Conservation (phyloP, 2,113 vertebrate species). For the Bothrops jararaca region DNA sequence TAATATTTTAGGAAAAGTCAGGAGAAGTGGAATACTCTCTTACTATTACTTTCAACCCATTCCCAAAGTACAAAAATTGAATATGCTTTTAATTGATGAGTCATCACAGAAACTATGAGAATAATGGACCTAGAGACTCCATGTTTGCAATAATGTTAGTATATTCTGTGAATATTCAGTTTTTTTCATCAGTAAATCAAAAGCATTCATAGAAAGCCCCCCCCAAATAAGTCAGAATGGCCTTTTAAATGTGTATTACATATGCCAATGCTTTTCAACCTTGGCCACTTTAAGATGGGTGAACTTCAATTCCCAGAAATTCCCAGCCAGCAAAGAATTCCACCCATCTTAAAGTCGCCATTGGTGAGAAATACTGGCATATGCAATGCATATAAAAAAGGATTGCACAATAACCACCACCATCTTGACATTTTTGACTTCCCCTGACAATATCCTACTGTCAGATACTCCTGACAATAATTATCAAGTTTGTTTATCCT, state of each 20-base stretch:
- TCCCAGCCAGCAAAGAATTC: too few relatives aligned
- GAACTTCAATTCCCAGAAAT: not conserved
- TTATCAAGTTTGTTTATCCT: not conserved
- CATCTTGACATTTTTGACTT: not conserved
- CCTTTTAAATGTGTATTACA: not conserved
- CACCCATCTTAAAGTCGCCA: not conserved
- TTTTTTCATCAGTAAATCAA: not conserved
- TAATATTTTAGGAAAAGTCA: not conserved
- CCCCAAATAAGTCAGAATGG: not conserved
- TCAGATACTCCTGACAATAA: not conserved
- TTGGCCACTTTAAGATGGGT: not conserved
- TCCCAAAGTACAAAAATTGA: constrained; percentile 38
- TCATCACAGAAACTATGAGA: constrained; percentile 43
- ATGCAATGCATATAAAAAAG: not conserved
- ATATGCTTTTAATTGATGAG: constrained; percentile 35
- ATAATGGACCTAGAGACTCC: constrained; percentile 44
- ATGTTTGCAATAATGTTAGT: constrained; percentile 43
- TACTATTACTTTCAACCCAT: constrained; percentile 18
- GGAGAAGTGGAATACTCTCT: not conserved
- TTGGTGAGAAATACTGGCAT: not conserved
- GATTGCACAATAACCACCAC: not conserved
- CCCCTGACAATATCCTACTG: too few relatives aligned
- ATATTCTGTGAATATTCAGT: constrained; percentile 15
- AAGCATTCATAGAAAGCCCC: not conserved
- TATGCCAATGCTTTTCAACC: not conserved